A percentile compares a stretch with the other conserved stretches of the same genome.
phyloP scores from a whole-genome alignment of 2,797 vertebrate genomes.

The Cryptoprocta ferox region DNA sequence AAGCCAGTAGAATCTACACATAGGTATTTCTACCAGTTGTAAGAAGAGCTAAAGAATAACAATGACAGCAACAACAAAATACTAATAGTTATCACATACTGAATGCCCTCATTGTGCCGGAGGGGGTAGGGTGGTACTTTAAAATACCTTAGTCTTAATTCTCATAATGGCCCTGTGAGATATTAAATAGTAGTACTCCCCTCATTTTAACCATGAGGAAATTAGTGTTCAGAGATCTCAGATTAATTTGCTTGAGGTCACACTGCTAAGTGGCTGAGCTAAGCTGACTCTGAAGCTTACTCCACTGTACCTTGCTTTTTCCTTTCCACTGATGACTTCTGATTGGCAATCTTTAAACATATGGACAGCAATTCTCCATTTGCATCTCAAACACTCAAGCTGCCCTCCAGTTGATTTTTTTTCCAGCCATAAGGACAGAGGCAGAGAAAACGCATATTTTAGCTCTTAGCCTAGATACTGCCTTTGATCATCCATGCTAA shows the following conservation, averaged over 20 bases:
- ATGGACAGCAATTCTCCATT: not conserved
- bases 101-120: not conserved
- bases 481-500: not conserved
- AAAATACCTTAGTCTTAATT: not conserved
- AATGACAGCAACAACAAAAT: not conserved
- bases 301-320: not conserved
- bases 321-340: not conserved
- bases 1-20: not conserved
- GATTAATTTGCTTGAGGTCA: not conserved
- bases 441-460: not conserved
- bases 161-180: not conserved
- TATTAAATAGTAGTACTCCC: not conserved
- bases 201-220: not conserved
- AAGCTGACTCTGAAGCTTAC: not conserved
- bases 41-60: slow-evolving; percentile 17
- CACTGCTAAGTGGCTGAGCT: not conserved
- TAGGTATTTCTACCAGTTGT: not conserved
- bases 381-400: not conserved
- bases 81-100: not conserved
- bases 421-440: not conserved
- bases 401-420: not conserved
- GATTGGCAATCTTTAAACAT: not conserved
- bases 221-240: not conserved
- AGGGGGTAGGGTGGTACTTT: not conserved
- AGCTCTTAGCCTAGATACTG: not conserved